Evolutionary conservation across 1,140 invertebrate genomes (phyloP).

Genomic region (Homalodisca vitripennis): DNA sequence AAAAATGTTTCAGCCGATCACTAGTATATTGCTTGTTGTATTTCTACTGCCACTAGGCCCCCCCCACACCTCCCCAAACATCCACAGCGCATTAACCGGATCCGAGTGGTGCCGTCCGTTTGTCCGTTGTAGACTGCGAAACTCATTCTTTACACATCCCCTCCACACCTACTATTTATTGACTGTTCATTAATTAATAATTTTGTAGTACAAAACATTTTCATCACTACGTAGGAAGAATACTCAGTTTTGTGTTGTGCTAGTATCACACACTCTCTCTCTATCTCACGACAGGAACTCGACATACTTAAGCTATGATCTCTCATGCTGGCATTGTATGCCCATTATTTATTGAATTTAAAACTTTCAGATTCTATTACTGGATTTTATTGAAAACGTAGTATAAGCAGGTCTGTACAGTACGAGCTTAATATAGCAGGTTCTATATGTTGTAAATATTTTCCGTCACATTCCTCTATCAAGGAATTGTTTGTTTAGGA

Average conservation of each 20-base stretch:
- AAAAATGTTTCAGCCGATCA: background rate
- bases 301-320: background rate
- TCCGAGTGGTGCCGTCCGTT: background rate
- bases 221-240: slow-evolving; percentile 6
- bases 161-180: background rate
- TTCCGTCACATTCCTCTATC: too few species aligned
- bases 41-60: too few species aligned
- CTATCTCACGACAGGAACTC: slow-evolving; percentile 2
- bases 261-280: background rate
- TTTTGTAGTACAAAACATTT: slow-evolving; percentile 9
- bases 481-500: too few species aligned
- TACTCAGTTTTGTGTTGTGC: slow-evolving; percentile 6
- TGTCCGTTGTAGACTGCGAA: slow-evolving; percentile 1
- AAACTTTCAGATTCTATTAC: background rate
- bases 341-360: background rate
- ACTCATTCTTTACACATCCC: slow-evolving; percentile 6
- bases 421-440: background rate
- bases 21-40: background rate
- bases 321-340: too few species aligned
- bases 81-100: background rate
- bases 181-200: background rate
- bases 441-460: slow-evolving; percentile 6
- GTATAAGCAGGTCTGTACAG: background rate
- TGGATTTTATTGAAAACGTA: background rate
- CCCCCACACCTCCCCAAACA: too few species aligned